Evolutionary conservation across 2,888 invertebrate genomes (phyloP).

Genomic region (Urechis unicinctus): DNA sequence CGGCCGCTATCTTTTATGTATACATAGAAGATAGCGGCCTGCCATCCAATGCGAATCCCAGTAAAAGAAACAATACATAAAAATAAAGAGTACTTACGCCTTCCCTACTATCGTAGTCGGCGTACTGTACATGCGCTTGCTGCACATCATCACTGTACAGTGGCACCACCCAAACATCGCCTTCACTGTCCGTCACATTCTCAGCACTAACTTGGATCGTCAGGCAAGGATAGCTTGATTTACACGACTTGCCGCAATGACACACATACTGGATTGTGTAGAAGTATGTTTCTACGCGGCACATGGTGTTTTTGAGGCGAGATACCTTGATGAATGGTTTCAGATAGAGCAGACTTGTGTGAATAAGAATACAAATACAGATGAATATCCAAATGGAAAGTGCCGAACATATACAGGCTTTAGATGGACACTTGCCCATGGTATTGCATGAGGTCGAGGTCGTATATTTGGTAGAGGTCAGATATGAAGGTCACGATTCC

Average conservation of each 20-base stretch:
- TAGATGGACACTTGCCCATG: constrained; percentile 19
- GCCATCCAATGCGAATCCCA: too few species aligned
- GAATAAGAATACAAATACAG: constrained; percentile 8
- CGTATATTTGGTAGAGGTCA: too few species aligned
- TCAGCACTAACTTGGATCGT: constrained; percentile 17
- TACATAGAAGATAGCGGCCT: too few species aligned
- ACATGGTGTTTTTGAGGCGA: constrained; percentile 9
- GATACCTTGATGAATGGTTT: constrained; percentile 11
- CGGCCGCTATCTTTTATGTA: too few species aligned
- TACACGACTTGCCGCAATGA: constrained; percentile 11
- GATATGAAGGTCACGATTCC: too few species aligned
- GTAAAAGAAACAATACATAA: neutral
- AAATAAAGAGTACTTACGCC: constrained; percentile 9
- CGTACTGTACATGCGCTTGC: constrained; percentile 13
- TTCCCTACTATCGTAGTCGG: constrained; percentile 11
- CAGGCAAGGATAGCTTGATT: constrained; percentile 17
- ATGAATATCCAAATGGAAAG: constrained; percentile 16
- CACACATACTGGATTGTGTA: constrained; percentile 20
- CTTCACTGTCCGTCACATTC: constrained; percentile 5
- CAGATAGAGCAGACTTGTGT: constrained; percentile 13
- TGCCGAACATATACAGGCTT: constrained; percentile 18
- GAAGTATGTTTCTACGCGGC: constrained; percentile 17
- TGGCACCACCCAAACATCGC: constrained; percentile 10
- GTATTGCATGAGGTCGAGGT: too few species aligned
- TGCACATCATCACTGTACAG: constrained; percentile 17